phyloP scores from a whole-genome alignment of 1,140 invertebrate species.

The Zaprionus lachaisei region DNA sequence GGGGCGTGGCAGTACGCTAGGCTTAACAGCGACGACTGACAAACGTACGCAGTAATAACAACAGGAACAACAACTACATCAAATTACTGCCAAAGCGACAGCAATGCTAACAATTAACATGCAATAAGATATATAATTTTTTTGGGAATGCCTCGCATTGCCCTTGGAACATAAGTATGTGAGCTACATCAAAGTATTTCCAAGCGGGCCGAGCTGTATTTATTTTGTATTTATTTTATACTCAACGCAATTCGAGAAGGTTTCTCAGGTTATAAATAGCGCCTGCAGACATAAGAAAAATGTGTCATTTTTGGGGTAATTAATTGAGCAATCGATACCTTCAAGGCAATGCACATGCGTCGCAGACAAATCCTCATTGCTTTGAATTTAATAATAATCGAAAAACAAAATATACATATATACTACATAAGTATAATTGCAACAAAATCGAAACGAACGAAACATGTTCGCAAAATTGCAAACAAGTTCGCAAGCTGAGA shows the following conservation, averaged over 20 bases:
- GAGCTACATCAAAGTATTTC: constrained; percentile 1
- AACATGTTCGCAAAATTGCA: constrained; percentile 50
- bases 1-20: constrained; percentile 33
- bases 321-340: constrained; percentile 19
- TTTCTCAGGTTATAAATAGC: constrained; percentile 22
- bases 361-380: background rate
- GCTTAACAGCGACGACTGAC: constrained; percentile 4
- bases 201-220: background rate
- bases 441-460: constrained; percentile 26
- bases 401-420: background rate
- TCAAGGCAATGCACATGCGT: background rate
- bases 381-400: background rate
- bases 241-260: constrained; percentile 15
- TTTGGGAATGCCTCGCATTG: constrained; percentile 10
- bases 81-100: constrained; percentile 40
- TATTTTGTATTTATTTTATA: no score
- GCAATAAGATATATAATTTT: constrained; percentile 41
- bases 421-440: constrained; percentile 10
- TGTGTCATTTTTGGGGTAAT: constrained; percentile 16
- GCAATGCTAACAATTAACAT: constrained; percentile 44
- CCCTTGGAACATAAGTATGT: constrained; percentile 28
- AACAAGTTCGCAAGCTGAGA: constrained; percentile 74
- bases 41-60: background rate
- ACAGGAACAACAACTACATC: constrained; percentile 14
- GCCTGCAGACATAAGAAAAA: constrained; percentile 10